Base-by-base conservation (phyloP, 2,888 invertebrate genomes). In the Andricus quercusramuli region DNA sequence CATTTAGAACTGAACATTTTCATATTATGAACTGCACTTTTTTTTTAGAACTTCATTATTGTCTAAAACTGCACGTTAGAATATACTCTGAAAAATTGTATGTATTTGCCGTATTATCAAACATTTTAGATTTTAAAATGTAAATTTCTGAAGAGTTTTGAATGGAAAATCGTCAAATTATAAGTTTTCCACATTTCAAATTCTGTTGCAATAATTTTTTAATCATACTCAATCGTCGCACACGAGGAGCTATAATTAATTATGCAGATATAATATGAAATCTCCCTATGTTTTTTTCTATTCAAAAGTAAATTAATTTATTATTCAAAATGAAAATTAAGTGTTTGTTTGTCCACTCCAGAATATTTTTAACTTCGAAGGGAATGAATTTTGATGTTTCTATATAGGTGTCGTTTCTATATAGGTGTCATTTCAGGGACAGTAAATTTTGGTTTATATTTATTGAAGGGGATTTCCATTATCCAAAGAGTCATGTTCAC, bases 401-500 rank as follows among this genome's bases (percentile, higher is more conserved):
- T 3, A n/a, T n/a, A n/a, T 9, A 56, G 37, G 8, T 37, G 8
- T 56, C n/a, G n/a, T 56, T 56, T 56, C 9, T n/a, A n/a, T n/a
- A n/a, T n/a, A n/a, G n/a, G n/a, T n/a, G n/a, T 9, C 56, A 56
- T 62, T 62, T 62, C 4, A 11, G 62, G 5, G 62, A 5, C 11
- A 62, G 15, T 62, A 25, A 62, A 62, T 62, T 62, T 15, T 62
- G 62, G 15, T 22, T 62, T 62, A 22, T 25, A 15, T 22, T 13
- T 25, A 62, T 25, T 62, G 5, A 15, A 62, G 15, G 15, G 15
- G 25, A 15, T 62, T 67, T 37, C 20, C 68, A 67, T 67, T 41
- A 41, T 67, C 51, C 17, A 70, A 70, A 70, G 51, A 70, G 70
- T 32, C 47, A 29, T 29, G 47, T 25, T 47, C 70, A 32, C 56